Evolutionary conservation across 2,113 vertebrate genomes (phyloP).

Genomic region (Limnothrissa miodon): DNA sequence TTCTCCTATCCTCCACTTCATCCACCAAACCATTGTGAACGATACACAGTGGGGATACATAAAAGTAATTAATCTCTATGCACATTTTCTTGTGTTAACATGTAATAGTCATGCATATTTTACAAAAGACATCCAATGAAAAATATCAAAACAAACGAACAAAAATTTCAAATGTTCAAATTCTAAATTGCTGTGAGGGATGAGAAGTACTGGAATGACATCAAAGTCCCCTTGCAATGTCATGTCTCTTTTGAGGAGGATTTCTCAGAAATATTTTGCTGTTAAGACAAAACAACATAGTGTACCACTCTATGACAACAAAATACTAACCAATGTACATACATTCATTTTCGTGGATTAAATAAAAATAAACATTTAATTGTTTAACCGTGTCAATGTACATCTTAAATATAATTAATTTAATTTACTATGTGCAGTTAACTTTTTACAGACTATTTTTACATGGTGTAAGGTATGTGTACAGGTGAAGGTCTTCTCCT

Average conservation of each 20-base stretch:
- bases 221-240: background rate
- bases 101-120: background rate
- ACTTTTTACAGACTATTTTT: background rate
- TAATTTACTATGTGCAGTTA: background rate
- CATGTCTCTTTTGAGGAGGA: background rate
- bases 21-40: slow-evolving; percentile 12
- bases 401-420: slow-evolving; percentile 8
- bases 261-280: background rate
- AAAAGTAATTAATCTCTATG: background rate
- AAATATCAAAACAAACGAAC: background rate
- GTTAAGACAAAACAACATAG: background rate
- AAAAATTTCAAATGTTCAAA: background rate
- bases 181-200: background rate
- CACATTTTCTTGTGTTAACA: background rate
- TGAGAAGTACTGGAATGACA: background rate
- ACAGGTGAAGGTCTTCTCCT: background rate
- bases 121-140: background rate
- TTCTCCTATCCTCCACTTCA: slow-evolving; percentile 25
- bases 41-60: slow-evolving; percentile 4
- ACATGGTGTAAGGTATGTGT: background rate
- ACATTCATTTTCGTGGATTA: slow-evolving; percentile 15
- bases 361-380: background rate
- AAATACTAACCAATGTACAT: background rate
- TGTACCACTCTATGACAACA: background rate
- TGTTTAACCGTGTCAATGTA: background rate